Conservation (phyloP, 2,113 vertebrate species). For the Coptodon bakossiorum region DNA sequence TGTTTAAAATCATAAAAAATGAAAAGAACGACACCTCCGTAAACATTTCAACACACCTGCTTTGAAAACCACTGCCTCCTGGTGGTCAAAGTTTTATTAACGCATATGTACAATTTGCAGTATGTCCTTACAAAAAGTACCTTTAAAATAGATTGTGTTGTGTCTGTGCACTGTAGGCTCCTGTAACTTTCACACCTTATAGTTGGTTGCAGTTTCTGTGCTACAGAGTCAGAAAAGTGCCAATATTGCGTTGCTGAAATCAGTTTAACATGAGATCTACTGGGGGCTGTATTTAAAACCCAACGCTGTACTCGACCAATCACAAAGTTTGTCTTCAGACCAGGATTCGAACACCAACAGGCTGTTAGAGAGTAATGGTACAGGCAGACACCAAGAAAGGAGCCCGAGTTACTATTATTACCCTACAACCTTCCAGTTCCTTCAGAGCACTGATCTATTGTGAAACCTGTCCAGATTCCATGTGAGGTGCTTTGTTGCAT, state of each 20-base stretch:
- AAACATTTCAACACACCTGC: not conserved
- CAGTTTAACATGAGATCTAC: not conserved
- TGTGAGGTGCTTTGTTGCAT: conserved; percentile 64
- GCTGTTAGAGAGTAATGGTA: not conserved
- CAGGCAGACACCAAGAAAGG: not conserved
- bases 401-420: not conserved
- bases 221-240: not conserved
- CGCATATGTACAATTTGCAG: not conserved
- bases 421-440: not conserved
- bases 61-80: not conserved
- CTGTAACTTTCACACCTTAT: not conserved
- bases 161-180: not conserved
- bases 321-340: not conserved
- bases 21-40: not conserved
- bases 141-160: not conserved
- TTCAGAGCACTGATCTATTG: not conserved
- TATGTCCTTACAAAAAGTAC: not conserved
- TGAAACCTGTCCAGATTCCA: conserved; percentile 4
- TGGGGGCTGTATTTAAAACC: not conserved
- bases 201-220: not conserved
- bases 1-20: not conserved
- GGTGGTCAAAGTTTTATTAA: not conserved
- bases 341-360: not conserved
- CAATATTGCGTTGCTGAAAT: not conserved
- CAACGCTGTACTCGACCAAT: not conserved